Base-by-base conservation (phyloP, 1,140 invertebrate species). In the Ips nitidus region DNA sequence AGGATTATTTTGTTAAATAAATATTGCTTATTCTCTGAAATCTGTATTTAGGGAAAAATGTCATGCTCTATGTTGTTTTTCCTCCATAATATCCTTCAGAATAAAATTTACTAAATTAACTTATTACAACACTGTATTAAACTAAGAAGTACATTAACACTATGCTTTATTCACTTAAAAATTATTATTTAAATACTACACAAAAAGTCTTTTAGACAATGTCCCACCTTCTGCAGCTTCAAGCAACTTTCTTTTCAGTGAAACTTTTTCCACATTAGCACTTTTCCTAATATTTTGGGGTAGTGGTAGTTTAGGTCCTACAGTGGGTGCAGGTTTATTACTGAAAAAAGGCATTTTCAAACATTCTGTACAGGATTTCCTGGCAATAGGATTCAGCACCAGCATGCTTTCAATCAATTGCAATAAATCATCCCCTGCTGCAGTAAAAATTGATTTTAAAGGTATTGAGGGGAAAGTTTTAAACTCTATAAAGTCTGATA, bases 401-500 rank as follows among this genome's bases (percentile, higher is more conserved):
- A 99, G 84, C 60, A 98, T 83, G 52, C 85, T 88, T 55, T 88
- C 86, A 59, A 99, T 83, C 43, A 99, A 81, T 72, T 91, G 87
- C 3, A 99, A 79, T n/a, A 98, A 83, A 84, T 99, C 97, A 82
- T 98, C 92, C 6, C 88, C 86, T 8, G 96, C 97, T 4, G 98
- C 98, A 45, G 94, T 97, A 78, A 99, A 99, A 75, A 99, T 97
- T 74, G 96, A 89, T 65, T 91, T 90, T 37, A 98, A 80, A 36
- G 93, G 91, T 6, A 90, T 95, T 1, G 90, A 86, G 4, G 91
- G 88, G 75, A 93, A 94, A 2, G 87, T 84, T 79, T 97, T 98
- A 79, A 98, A 98, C 75, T 93, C 88, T 47, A 99, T 91, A 80
- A 91, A 99, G 83, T 98, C 96, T 43, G 94, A 91, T 8, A 99